phyloP scores from a whole-genome alignment of 2,888 invertebrate genomes.

The Parascotia fuliginaria region DNA sequence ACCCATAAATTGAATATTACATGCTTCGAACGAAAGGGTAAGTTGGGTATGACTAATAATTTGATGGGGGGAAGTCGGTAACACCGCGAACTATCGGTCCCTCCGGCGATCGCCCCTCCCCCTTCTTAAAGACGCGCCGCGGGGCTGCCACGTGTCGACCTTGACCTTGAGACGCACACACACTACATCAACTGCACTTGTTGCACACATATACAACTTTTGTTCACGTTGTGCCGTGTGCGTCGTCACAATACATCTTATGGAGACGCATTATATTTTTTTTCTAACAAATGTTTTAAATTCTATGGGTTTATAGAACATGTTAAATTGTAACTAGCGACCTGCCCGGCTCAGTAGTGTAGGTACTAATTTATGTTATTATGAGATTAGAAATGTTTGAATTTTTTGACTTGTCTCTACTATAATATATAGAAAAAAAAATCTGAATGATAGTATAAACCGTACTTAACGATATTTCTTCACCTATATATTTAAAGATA shows the following conservation, averaged over 20 bases:
- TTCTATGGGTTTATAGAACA: too few species aligned
- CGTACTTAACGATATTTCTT: too few species aligned
- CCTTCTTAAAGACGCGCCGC: constrained; percentile 9
- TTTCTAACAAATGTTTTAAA: too few species aligned
- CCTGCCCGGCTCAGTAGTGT: too few species aligned
- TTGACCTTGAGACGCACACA: constrained; percentile 69
- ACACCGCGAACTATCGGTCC: constrained; percentile 20
- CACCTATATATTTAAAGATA: too few species aligned
- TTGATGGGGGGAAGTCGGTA: constrained; percentile 20
- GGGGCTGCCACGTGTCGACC: constrained; percentile 62
- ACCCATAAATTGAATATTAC: neutral
- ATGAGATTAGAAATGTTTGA: too few species aligned
- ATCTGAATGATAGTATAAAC: too few species aligned
- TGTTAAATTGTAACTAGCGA: too few species aligned
- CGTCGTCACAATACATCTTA: neutral
- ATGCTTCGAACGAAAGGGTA: constrained; percentile 25
- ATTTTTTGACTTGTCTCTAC: too few species aligned
- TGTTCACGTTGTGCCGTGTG: constrained; percentile 18
- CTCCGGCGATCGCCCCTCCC: constrained; percentile 20
- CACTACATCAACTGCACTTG: constrained; percentile 40
- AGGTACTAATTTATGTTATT: too few species aligned
- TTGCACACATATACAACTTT: constrained; percentile 31
- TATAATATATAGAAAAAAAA: too few species aligned
- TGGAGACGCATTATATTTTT: neutral
- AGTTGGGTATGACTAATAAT: constrained; percentile 29